A percentile compares a stretch with the other conserved stretches of the same genome.
phyloP scores from a whole-genome alignment of 2,888 invertebrate species.

The Rhingia campestris region DNA sequence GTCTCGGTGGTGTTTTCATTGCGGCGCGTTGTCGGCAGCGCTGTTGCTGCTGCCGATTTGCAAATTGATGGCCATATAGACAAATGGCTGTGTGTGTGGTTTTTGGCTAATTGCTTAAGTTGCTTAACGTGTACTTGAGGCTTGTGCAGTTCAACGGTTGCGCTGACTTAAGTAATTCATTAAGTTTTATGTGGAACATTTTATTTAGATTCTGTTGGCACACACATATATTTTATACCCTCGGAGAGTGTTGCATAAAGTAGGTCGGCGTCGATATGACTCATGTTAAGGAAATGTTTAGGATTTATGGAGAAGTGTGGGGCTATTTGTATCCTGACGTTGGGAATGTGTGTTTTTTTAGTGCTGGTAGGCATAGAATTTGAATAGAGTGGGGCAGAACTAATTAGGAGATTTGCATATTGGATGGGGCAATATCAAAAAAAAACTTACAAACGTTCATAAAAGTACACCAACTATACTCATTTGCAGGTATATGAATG shows the following conservation, averaged over 20 bases:
- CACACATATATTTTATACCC: constrained; percentile 21
- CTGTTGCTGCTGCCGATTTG: constrained; percentile 62
- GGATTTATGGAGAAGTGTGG: neutral
- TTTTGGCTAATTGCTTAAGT: constrained; percentile 69
- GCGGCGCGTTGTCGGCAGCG: constrained; percentile 26
- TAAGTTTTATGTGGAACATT: constrained; percentile 67
- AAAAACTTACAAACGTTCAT: no score
- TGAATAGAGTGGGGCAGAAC: neutral
- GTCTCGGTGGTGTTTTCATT: constrained; percentile 39
- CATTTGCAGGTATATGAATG: no score
- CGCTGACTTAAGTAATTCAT: constrained; percentile 66
- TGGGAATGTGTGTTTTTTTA: no score
- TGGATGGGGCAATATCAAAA: no score
- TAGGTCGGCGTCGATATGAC: constrained; percentile 34
- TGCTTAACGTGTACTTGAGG: constrained; percentile 55
- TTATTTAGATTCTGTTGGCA: constrained; percentile 53
- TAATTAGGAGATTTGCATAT: neutral
- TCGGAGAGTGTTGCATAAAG: constrained; percentile 29
- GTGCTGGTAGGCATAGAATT: neutral
- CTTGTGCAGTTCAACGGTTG: constrained; percentile 14
- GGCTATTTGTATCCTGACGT: neutral
- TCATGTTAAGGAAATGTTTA: constrained; percentile 24
- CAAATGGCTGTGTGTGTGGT: constrained; percentile 64
- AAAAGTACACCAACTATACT: no score
- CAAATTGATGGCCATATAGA: constrained; percentile 65